Evolutionary conservation across 2,797 vertebrate species (phyloP).

Genomic region (Onychomys leucogaster): DNA sequence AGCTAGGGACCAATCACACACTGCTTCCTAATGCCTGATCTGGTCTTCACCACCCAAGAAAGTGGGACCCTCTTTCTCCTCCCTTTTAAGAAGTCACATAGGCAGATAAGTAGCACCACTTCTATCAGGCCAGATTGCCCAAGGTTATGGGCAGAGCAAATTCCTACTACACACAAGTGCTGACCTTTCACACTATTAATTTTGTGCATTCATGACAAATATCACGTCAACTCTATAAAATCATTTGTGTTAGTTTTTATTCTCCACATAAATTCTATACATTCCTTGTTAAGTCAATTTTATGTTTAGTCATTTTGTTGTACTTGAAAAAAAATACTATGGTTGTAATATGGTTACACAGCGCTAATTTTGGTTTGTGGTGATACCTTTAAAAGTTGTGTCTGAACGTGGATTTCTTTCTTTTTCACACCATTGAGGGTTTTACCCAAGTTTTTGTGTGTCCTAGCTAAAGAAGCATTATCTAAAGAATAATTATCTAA

Average conservation of each 20-base stretch:
- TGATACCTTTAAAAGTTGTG: not conserved
- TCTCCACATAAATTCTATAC: not conserved
- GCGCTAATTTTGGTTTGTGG: not conserved
- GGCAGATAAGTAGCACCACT: too few relatives aligned
- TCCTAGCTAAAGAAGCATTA: too few relatives aligned
- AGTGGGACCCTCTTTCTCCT: too few relatives aligned
- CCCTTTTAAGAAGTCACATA: too few relatives aligned
- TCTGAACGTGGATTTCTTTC: not conserved
- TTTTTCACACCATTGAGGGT: not conserved
- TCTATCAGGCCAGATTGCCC: too few relatives aligned
- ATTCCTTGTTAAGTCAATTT: not conserved
- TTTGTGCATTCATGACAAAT: not conserved
- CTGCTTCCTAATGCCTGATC: too few relatives aligned
- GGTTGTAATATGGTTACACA: not conserved
- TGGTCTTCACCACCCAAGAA: too few relatives aligned
- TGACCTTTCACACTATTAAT: not conserved
- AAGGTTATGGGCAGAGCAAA: too few relatives aligned
- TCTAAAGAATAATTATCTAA: too few relatives aligned
- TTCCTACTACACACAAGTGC: too few relatives aligned
- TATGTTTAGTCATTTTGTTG: not conserved
- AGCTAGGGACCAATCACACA: too few relatives aligned
- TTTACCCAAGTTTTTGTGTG: not conserved
- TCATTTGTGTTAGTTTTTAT: not conserved
- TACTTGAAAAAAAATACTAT: not conserved
- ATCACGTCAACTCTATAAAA: not conserved